These are phyloP conservation scores for Trichechus manatus DNA, from an alignment of 2,113 vertebrate genomes.

Conservation along the genomic window DNA sequence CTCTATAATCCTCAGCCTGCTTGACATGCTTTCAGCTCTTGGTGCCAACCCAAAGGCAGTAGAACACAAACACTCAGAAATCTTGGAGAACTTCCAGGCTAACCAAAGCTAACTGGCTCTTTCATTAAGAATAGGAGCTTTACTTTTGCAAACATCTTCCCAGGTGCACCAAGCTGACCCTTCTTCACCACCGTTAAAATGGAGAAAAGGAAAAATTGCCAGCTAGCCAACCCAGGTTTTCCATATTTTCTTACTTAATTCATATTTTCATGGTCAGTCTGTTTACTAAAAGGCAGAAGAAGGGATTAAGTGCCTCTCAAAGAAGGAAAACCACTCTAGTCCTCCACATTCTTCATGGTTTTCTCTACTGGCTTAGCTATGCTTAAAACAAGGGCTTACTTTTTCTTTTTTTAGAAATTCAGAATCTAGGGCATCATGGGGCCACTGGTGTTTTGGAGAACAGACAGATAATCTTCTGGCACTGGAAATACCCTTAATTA, in stretches of 20 bases:
- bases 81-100: constrained; percentile 40
- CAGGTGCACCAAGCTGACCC: neutral
- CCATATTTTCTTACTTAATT: neutral
- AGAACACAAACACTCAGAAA: neutral
- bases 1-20: neutral
- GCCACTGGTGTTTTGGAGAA: constrained; percentile 63
- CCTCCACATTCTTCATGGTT: neutral
- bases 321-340: neutral
- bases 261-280: constrained; percentile 10
- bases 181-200: constrained; percentile 37
- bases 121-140: neutral
- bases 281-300: neutral
- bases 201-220: neutral
- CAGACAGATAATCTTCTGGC: constrained; percentile 80
- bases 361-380: neutral
- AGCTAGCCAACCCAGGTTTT: neutral
- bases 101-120: neutral
- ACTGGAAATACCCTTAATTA: constrained; percentile 39
- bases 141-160: constrained; percentile 22
- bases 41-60: neutral
- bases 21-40: neutral
- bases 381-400: constrained; percentile 46
- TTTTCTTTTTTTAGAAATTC: constrained; percentile 61
- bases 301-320: neutral
- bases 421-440: constrained; percentile 58